Percentiles rank a stretch among this genome's conserved stretches.
Conservation (phyloP, 1,140 invertebrate species). For the Tenebrio molitor region DNA sequence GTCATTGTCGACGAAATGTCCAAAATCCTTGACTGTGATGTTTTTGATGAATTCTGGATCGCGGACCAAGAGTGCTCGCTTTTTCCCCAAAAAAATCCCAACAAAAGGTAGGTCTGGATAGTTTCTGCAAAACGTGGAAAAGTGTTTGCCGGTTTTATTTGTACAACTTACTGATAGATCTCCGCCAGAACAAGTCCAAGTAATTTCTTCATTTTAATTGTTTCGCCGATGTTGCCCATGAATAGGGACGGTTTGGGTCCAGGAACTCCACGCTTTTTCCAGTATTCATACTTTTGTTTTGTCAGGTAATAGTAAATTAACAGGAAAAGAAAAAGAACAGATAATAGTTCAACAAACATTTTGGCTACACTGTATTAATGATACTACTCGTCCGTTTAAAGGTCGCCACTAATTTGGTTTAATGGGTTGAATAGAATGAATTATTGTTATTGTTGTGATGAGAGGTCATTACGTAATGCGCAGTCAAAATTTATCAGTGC, state of each 20-base stretch:
- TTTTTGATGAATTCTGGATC: conserved; percentile 65
- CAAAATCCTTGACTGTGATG: conserved; percentile 63
- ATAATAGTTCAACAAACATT: no score
- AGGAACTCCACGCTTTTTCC: conserved; percentile 56
- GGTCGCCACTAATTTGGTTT: no score
- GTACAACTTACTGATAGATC: conserved; percentile 53
- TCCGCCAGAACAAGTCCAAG: conserved; percentile 32
- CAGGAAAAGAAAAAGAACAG: no score
- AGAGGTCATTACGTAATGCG: no score
- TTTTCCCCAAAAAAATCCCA: not conserved
- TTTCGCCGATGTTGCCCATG: conserved; percentile 62
- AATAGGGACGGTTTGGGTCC: conserved; percentile 51
- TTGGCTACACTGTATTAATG: no score
- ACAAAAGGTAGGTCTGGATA: not conserved
- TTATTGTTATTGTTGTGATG: no score
- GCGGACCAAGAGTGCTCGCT: conserved; percentile 59
- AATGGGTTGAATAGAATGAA: no score
- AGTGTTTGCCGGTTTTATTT: not conserved
- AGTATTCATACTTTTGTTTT: conserved; percentile 52
- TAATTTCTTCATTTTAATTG: conserved; percentile 20
- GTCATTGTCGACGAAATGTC: conserved; percentile 56
- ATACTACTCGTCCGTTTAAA: no score
- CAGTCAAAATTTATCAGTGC: no score
- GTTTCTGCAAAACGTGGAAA: not conserved
- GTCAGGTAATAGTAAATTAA: not conserved